Evolutionary conservation across 2,113 vertebrate genomes (phyloP).

Genomic region (Tachycineta bicolor): DNA sequence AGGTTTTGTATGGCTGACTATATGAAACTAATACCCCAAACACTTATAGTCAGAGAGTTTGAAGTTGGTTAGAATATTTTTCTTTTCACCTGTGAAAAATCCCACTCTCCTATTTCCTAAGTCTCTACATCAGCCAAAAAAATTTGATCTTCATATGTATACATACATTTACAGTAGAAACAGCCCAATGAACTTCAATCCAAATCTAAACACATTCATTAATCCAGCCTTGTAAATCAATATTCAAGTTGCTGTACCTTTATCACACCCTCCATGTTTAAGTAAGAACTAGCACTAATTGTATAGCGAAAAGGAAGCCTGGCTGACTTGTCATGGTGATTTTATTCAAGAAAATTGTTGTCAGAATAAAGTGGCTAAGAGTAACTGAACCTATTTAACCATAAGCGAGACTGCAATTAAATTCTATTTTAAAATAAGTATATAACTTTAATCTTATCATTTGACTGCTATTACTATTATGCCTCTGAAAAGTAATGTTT

Average conservation of each 20-base stretch:
- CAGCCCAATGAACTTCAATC: not conserved
- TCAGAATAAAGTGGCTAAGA: not conserved
- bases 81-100: not conserved
- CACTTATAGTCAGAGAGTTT: not conserved
- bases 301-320: not conserved
- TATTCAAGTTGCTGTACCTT: not conserved
- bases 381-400: not conserved
- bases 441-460: not conserved
- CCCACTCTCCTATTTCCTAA: accelerated
- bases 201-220: not conserved
- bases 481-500: not conserved
- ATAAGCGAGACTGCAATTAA: not conserved
- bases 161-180: not conserved
- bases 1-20: slow-evolving; percentile 22
- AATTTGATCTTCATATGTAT: not conserved
- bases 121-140: not conserved
- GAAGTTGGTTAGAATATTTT: not conserved
- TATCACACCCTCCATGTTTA: not conserved
- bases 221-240: not conserved
- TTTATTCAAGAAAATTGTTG: not conserved
- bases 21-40: not conserved
- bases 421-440: not conserved
- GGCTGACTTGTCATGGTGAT: not conserved
- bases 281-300: not conserved
- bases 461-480: not conserved